These are phyloP conservation scores for Sorex araneus DNA, from an alignment of 2,113 vertebrate species.

Conservation along the genomic window DNA sequence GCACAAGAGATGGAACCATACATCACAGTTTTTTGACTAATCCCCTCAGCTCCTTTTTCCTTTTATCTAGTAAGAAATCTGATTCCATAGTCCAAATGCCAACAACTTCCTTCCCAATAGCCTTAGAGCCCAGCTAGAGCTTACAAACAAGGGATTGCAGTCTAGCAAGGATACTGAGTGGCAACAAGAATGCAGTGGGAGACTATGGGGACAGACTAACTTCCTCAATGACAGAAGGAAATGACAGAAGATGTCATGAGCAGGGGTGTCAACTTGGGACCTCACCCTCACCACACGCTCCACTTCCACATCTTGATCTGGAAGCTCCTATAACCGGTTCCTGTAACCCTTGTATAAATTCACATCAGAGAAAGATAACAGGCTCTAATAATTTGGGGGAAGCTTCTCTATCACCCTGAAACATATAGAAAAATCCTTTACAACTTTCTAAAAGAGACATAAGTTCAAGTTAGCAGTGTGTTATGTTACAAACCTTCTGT, in stretches of 20 bases:
- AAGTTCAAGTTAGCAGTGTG: neutral
- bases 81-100: neutral
- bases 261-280: neutral
- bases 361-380: neutral
- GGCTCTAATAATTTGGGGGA: neutral
- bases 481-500: neutral
- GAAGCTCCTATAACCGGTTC: too few species aligned
- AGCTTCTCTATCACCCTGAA: neutral
- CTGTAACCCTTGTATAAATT: neutral
- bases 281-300: neutral
- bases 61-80: neutral
- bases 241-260: neutral
- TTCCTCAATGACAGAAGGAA: neutral
- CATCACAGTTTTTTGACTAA: neutral
- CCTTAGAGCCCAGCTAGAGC: neutral
- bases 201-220: neutral
- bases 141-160: neutral
- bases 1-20: slow-evolving; percentile 6
- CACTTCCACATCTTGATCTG: neutral
- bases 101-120: neutral
- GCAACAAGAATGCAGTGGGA: neutral
- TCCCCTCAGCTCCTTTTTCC: neutral
- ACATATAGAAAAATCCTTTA: slow-evolving; percentile 27
- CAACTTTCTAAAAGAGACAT: neutral
- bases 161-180: neutral